Percentiles rank a stretch among this genome's conserved stretches.
Evolutionary conservation across 2,797 vertebrate genomes (phyloP).

Genomic region (Gouania willdenowi): DNA sequence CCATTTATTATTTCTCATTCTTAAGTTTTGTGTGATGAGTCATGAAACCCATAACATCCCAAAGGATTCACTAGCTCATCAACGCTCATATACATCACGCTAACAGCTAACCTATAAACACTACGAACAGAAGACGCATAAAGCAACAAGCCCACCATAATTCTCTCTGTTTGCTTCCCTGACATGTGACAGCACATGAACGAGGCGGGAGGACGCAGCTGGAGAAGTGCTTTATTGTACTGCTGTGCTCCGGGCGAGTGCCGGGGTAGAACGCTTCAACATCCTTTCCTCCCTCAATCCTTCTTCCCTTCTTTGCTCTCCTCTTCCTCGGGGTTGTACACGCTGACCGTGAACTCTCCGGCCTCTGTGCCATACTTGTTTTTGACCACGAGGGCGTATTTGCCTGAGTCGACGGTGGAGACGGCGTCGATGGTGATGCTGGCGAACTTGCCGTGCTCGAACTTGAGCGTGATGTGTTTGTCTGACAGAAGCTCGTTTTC

Average conservation of each 20-base stretch:
- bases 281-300: neutral
- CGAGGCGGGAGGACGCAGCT: conserved; percentile 41
- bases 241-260: conserved; percentile 53
- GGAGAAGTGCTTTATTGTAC: conserved; percentile 53
- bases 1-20: too few species aligned
- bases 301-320: conserved; percentile 44
- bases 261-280: conserved; percentile 63
- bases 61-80: too few species aligned
- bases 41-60: too few species aligned
- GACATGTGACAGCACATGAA: conserved; percentile 41
- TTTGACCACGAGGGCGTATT: conserved; percentile 92
- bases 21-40: too few species aligned
- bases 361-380: conserved; percentile 94
- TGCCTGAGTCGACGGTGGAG: conserved; percentile 86
- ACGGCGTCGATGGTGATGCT: conserved; percentile 85
- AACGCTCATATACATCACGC: conserved; percentile 12
- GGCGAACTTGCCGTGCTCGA: conserved; percentile 88
- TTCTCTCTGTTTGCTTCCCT: conserved; percentile 17
- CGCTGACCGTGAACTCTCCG: conserved; percentile 92
- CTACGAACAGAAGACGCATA: conserved; percentile 20
- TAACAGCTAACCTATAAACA: conserved; percentile 2
- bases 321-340: conserved; percentile 89
- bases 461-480: conserved; percentile 82
- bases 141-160: conserved; percentile 26
- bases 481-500: conserved; percentile 79